Percentiles rank a stretch among this genome's conserved stretches.
Conservation (phyloP, 2,113 vertebrate genomes). For the Plectropomus leopardus region DNA sequence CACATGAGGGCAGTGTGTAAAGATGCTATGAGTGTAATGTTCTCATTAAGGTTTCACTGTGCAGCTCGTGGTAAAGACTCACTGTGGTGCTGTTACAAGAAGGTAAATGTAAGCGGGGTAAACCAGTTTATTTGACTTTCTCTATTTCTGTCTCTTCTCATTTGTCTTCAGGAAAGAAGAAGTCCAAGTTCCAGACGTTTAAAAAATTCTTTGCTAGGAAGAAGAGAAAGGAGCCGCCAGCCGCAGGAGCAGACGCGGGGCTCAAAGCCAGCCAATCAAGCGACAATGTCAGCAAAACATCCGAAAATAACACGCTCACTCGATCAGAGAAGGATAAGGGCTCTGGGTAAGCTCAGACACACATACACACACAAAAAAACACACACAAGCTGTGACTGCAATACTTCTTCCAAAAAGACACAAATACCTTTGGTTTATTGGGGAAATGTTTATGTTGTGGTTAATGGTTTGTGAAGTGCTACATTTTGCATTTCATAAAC, state of each 20-base stretch:
- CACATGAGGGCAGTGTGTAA: conserved; percentile 46
- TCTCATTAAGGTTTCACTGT: conserved; percentile 23
- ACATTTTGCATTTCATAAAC: background rate
- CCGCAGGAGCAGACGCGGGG: conserved; percentile 60
- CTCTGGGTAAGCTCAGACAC: conserved; percentile 83
- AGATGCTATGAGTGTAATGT: conserved; percentile 43
- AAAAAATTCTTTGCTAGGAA: conserved; percentile 93
- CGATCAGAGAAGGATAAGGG: conserved; percentile 77
- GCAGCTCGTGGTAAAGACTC: background rate
- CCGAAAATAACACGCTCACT: conserved; percentile 72
- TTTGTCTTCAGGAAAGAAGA: conserved; percentile 90
- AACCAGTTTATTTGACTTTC: background rate
- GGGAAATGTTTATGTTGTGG: background rate
- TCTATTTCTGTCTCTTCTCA: background rate
- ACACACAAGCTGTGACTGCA: too few species aligned
- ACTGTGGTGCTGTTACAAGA: background rate
- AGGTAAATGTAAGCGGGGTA: background rate
- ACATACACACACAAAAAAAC: too few species aligned
- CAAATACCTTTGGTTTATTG: background rate
- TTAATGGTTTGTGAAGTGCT: background rate
- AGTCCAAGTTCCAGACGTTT: conserved; percentile 93
- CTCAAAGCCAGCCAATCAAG: conserved; percentile 88
- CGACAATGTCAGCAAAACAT: conserved; percentile 82
- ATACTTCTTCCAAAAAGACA: too few species aligned
- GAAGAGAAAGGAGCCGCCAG: conserved; percentile 87